Percentiles rank a stretch among this genome's conserved stretches.
Conservation (phyloP, 2,797 vertebrate species). For the Sandelia bainsii region DNA sequence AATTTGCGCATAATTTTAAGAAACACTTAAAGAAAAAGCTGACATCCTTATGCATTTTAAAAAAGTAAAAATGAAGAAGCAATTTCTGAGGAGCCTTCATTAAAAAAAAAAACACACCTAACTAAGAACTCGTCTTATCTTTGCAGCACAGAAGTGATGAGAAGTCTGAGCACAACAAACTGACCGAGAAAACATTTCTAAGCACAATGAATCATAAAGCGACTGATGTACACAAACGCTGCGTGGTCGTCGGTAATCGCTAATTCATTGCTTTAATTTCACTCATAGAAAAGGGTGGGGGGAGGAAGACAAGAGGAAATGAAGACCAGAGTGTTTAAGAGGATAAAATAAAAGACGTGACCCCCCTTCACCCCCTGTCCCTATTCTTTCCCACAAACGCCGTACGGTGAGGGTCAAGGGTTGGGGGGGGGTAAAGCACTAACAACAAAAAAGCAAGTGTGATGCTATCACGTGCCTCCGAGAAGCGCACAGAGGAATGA, state of each 20-base stretch:
- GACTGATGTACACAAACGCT: constrained; percentile 53
- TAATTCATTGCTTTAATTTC: constrained; percentile 45
- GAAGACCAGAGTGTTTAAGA: constrained; percentile 9
- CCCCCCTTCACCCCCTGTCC: neutral
- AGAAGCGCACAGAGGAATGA: constrained; percentile 49
- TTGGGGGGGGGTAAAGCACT: constrained; percentile 42
- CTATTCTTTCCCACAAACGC: neutral
- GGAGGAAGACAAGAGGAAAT: neutral
- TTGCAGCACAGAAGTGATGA: constrained; percentile 16
- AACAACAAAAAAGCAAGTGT: constrained; percentile 59
- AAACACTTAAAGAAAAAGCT: constrained; percentile 23
- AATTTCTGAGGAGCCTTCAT: neutral
- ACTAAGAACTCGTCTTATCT: neutral
- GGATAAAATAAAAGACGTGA: constrained; percentile 30
- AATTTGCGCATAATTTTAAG: no score
- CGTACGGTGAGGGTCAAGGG: constrained; percentile 57
- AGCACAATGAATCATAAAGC: constrained; percentile 49
- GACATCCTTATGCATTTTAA: neutral
- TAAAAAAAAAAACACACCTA: neutral
- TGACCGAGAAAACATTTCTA: constrained; percentile 31
- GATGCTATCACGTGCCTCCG: constrained; percentile 67
- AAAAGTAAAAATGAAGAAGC: neutral
- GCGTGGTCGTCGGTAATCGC: constrained; percentile 29
- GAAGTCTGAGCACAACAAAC: constrained; percentile 15
- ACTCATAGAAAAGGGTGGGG: neutral